Evolutionary conservation across 2,113 vertebrate genomes (phyloP), one percentile per base, ranked within the genome.

Genomic region (Camarhynchus parvulus): DNA sequence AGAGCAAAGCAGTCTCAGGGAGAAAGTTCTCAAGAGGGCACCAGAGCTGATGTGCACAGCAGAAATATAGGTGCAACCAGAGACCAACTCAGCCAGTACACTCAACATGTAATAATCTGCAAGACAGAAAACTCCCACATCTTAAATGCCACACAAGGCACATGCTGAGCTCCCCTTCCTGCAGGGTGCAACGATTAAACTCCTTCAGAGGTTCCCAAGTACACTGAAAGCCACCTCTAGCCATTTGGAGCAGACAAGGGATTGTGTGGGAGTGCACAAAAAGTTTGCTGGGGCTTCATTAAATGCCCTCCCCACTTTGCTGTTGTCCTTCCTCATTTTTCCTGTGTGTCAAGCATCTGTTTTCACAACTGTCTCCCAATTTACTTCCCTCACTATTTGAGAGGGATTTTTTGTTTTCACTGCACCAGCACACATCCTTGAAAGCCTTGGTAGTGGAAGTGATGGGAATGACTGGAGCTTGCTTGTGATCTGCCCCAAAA

Each of bases 21-120:
- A 92, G 78, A 50, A 77, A 62, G 30, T 55, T 91, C 62, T 89
- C 67, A 49, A 27, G 87, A 77, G 42, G 59, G 42, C 63, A 80
- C 17, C n/a, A 33, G 66, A 53, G 41, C 58, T 50, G 47, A 31
- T 15, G 31, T n/a, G 61, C 56, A 13, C 39, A 31, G 80, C 39
- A 78, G 59, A 88, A 91, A 59, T 7, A 25, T 1, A 46, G 85
- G 47, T 74, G 79, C 82, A 83, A 55, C 28, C 61, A 56, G 31
- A 80, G 82, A 74, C 35, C 22, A 44, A 21, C 64, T 52, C 39
- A 74, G 41, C 15, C 41, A 67, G 24, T 10, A 19, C 0, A 1
- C 30, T 85, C 55, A 21, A 31, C 18, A 2, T 24, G 59, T 5
- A 69, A 72, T 8, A 27, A 41, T 70, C 73, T 68, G 68, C 33